These are phyloP conservation scores for Thryonomys swinderianus DNA, from an alignment of 2,113 vertebrate genomes.

Conservation along the genomic window DNA sequence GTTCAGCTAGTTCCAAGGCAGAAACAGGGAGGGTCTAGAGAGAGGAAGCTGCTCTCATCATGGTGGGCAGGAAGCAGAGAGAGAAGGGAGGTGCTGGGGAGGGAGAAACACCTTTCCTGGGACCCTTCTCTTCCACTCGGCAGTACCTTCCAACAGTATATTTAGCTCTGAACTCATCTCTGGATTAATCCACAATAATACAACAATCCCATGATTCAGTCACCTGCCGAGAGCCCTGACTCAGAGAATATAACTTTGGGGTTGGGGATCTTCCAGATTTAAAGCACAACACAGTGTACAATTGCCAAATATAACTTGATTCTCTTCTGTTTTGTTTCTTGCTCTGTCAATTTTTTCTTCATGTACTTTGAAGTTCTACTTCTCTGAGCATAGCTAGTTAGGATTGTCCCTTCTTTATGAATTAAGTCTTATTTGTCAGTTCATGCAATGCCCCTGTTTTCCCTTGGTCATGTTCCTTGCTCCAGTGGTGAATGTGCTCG, in stretches of 20 bases:
- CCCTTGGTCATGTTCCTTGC: background rate
- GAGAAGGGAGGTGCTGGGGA: background rate
- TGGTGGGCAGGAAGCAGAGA: background rate
- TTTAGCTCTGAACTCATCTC: background rate
- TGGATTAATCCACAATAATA: background rate
- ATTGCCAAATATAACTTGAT: background rate
- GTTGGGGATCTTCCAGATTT: background rate
- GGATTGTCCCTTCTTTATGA: background rate
- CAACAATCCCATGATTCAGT: background rate
- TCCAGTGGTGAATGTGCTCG: background rate
- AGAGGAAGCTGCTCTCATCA: background rate
- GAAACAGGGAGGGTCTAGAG: background rate
- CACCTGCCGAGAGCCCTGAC: background rate
- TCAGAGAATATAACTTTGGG: background rate
- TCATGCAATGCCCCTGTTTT: background rate
- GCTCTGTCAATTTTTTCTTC: background rate
- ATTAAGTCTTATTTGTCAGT: background rate
- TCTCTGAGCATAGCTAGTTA: background rate
- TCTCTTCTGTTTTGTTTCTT: background rate
- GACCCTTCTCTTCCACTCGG: background rate
- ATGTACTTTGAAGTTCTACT: background rate
- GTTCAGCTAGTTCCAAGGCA: background rate
- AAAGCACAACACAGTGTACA: background rate
- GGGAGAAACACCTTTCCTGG: background rate
- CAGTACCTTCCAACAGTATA: background rate